Conservation (phyloP, 2,888 invertebrate species). For the Adelphocoris suturalis region DNA sequence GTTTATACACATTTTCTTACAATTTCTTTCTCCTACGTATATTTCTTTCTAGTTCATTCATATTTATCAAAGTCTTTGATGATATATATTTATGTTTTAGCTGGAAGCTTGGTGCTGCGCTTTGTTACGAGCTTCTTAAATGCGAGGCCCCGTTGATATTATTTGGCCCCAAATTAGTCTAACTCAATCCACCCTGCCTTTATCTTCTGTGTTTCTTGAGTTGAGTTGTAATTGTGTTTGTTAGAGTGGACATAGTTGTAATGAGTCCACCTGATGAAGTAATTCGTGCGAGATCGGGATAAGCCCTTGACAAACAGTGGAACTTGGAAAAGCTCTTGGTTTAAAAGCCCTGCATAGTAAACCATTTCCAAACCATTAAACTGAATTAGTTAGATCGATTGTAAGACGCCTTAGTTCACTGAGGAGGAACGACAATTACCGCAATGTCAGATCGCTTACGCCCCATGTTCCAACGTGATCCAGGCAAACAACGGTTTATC, state of each 20-base stretch:
- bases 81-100: too few relatives aligned
- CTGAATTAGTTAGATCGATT: constrained; percentile 1
- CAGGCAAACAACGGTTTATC: not conserved
- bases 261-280: not conserved
- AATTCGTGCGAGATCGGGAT: constrained; percentile 6
- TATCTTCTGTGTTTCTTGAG: not conserved
- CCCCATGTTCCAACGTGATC: too few relatives aligned
- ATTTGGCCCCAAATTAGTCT: not conserved
- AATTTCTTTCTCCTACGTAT: too few relatives aligned
- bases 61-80: too few relatives aligned
- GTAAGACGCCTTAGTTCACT: not conserved
- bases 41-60: too few relatives aligned
- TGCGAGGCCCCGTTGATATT: too few relatives aligned
- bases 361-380: constrained; percentile 18
- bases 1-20: too few relatives aligned
- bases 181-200: not conserved
- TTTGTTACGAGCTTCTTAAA: too few relatives aligned
- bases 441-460: not conserved
- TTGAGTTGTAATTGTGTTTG: not conserved
- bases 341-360: not conserved
- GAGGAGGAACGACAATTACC: not conserved
- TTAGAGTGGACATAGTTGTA: too few relatives aligned
- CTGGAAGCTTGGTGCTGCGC: too few relatives aligned
- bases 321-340: constrained; percentile 12
- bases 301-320: not conserved